Conservation (phyloP, 2,888 invertebrate species). For the Rhyacophila evoluta region DNA sequence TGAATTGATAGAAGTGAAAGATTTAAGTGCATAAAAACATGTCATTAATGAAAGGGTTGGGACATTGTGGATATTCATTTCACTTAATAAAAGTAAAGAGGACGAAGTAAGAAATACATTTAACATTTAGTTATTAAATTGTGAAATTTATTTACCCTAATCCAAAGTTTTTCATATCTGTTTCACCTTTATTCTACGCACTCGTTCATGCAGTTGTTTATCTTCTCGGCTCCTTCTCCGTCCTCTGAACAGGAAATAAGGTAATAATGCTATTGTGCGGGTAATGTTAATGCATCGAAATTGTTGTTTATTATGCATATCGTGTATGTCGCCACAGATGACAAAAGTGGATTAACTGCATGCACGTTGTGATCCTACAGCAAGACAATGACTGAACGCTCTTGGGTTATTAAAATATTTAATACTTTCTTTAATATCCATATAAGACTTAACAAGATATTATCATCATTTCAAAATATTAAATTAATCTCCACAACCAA, state of each 20-base stretch:
- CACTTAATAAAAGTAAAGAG: no score
- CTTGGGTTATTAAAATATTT: neutral
- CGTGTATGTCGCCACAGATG: conserved; percentile 42
- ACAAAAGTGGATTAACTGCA: conserved; percentile 40
- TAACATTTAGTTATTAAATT: no score
- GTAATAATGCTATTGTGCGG: conserved; percentile 37
- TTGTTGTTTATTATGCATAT: conserved; percentile 48
- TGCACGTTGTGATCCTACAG: conserved; percentile 1
- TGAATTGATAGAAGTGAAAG: no score
- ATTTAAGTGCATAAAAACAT: no score
- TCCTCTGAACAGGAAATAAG: conserved; percentile 37
- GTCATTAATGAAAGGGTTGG: no score
- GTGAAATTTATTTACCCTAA: no score
- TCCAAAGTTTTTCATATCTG: conserved; percentile 30
- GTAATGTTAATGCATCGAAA: conserved; percentile 40
- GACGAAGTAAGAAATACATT: no score
- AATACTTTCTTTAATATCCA: neutral
- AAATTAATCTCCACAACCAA: no score
- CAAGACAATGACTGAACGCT: neutral
- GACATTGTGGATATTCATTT: no score
- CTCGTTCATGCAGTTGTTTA: neutral
- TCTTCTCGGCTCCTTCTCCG: conserved; percentile 10
- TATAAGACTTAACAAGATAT: neutral
- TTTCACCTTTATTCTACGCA: conserved; percentile 8
- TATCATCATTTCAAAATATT: no score